phyloP scores from a whole-genome alignment of 1,140 invertebrate genomes.

The Triops longicaudatus region DNA sequence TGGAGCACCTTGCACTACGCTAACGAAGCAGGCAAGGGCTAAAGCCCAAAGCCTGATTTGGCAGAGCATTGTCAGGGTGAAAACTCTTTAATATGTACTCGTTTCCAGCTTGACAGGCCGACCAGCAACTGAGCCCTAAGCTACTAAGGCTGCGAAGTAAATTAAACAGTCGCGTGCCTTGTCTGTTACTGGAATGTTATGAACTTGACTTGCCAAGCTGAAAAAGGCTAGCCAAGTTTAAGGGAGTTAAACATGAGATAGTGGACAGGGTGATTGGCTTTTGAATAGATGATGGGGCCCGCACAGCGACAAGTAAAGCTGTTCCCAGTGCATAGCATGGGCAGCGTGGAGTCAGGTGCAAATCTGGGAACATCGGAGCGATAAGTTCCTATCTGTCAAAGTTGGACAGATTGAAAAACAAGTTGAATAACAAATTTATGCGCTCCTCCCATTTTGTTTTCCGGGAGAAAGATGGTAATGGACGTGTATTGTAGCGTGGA shows the following conservation, averaged over 20 bases:
- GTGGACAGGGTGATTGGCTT: not conserved
- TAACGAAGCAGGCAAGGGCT: not conserved
- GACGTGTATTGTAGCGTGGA: not conserved
- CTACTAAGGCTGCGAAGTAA: not conserved
- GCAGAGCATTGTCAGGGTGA: not conserved
- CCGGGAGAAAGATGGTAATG: not conserved
- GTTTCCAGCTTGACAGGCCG: not conserved
- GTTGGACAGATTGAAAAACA: not conserved
- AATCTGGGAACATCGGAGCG: not conserved
- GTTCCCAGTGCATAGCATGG: not conserved
- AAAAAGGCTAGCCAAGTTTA: not conserved
- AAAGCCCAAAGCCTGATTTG: conserved; percentile 2
- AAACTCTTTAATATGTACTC: not conserved
- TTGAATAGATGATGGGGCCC: not conserved
- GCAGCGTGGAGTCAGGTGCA: not conserved
- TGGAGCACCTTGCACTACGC: not conserved
- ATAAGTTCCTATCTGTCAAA: conserved; percentile 7
- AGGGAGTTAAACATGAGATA: not conserved
- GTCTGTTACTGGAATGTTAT: not conserved
- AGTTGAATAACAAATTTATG: not conserved
- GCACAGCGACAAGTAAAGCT: not conserved
- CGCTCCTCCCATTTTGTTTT: not conserved
- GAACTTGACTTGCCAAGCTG: not conserved
- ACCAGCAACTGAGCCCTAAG: not conserved
- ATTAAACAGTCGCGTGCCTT: not conserved